Evolutionary conservation across 2,113 vertebrate genomes (phyloP), one percentile per base, ranked within the genome.

Genomic region (Narcine bancroftii): DNA sequence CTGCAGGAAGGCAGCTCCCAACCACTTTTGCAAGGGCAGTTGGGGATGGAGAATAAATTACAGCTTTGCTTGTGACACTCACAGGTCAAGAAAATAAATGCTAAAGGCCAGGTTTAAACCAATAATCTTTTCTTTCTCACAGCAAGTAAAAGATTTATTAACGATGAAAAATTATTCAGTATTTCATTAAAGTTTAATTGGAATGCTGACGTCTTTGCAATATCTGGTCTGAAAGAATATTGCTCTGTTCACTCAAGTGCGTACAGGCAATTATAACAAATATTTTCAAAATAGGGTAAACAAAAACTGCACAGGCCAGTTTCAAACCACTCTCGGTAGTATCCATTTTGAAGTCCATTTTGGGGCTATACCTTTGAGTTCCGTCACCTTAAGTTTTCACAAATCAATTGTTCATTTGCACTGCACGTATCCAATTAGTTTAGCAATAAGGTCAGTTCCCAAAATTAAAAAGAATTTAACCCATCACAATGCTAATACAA

Each of bases 21-120:
- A 36, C 33, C 53, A 87, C 33, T 6, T 60, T 63, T 15, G 4
- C 81, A 63, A 87, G 1, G 17, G 53, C 53, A 87, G 17, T 7
- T 24, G 21, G 53, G 53, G 33, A 87, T 60, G 53, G 33, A 0
- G 33, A 36, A 87, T 21, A 85, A 56, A 36, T 56, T 13, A 15
- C 29, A 33, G 50, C 33, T 53, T 85, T 29, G 42, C 39, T 47
- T 19, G 26, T 39, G 53, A 10, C n/a, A 1, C 5, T 2, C 15
- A 60, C 81, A 87, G 19, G 53, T 45, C 77, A 45, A 81, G 45
- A 60, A 87, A 87, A 87, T 33, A 83, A 83, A 56, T 83, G 15
- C 11, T 33, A 56, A 56, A n/a, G 26, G 17, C 79, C 0, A 56
- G 79, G 26, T 2, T 33, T 10, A 29, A 53, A n/a, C 79, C 24